phyloP scores from a whole-genome alignment of 2,797 vertebrate genomes.

The Tachyglossus aculeatus region DNA sequence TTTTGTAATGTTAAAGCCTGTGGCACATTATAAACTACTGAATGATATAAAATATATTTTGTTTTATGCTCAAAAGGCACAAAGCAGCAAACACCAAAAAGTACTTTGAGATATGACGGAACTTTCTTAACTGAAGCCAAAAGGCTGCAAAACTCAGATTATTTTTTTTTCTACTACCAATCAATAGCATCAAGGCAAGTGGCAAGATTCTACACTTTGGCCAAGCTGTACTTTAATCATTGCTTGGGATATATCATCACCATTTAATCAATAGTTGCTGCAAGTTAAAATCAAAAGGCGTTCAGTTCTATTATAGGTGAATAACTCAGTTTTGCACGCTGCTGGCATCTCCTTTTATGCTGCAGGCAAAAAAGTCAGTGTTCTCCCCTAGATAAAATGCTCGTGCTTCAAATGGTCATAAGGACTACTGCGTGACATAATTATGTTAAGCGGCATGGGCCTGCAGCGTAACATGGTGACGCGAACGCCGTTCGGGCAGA shows the following conservation, averaged over 20 bases:
- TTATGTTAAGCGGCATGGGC: too few species aligned
- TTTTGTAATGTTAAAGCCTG: conserved; percentile 9
- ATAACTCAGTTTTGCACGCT: too few species aligned
- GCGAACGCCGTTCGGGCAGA: too few species aligned
- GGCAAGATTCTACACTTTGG: not conserved
- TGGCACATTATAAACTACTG: conserved; percentile 6
- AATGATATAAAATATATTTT: not conserved
- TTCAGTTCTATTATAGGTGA: too few species aligned
- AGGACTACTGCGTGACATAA: too few species aligned
- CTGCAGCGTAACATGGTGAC: too few species aligned
- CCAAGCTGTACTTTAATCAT: conserved; percentile 32
- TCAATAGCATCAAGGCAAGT: not conserved
- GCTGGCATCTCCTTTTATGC: too few species aligned
- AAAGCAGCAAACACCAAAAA: not conserved
- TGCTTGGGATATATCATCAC: conserved; percentile 3
- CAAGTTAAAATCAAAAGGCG: too few species aligned
- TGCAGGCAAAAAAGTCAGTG: too few species aligned
- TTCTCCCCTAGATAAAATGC: too few species aligned
- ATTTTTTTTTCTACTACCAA: not conserved
- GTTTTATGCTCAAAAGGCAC: conserved; percentile 19
- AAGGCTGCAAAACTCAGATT: not conserved
- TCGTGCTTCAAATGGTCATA: too few species aligned
- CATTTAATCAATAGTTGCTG: not conserved
- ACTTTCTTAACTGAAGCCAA: not conserved
- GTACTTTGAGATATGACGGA: not conserved